Evolutionary conservation across 2,888 invertebrate genomes (phyloP).

Genomic region (Sesamia inferens): DNA sequence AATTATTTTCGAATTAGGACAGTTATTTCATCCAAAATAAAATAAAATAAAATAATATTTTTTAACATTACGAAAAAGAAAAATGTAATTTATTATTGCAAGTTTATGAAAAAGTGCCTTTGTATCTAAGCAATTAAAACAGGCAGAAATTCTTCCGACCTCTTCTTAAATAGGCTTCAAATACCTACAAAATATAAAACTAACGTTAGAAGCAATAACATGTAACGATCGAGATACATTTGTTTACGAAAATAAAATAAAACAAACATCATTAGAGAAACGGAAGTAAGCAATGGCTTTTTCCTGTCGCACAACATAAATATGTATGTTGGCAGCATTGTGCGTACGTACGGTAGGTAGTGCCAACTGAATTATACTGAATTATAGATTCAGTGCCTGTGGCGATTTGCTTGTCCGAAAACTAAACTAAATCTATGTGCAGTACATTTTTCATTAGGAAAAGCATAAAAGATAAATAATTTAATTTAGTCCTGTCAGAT

Average conservation of each 20-base stretch:
- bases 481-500: no score
- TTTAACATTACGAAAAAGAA: no score
- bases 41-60: no score
- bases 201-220: constrained; percentile 30
- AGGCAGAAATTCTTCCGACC: background rate
- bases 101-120: background rate
- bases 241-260: constrained; percentile 63
- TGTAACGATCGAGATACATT: constrained; percentile 29
- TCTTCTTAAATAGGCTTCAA: background rate
- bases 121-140: background rate
- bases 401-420: no score
- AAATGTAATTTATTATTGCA: no score
- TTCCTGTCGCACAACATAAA: constrained; percentile 67
- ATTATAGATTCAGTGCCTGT: constrained; percentile 31
- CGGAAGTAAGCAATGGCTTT: constrained; percentile 69
- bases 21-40: no score
- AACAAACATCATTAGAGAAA: constrained; percentile 72
- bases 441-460: no score
- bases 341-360: constrained; percentile 44
- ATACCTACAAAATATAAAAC: background rate
- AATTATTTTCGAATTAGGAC: no score
- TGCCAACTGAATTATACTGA: constrained; percentile 58
- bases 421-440: no score
- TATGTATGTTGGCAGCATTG: constrained; percentile 63
- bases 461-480: no score